A percentile compares a stretch with the other conserved stretches of the same genome.
Conservation (phyloP, 2,888 invertebrate genomes). For the Clanis bilineata region DNA sequence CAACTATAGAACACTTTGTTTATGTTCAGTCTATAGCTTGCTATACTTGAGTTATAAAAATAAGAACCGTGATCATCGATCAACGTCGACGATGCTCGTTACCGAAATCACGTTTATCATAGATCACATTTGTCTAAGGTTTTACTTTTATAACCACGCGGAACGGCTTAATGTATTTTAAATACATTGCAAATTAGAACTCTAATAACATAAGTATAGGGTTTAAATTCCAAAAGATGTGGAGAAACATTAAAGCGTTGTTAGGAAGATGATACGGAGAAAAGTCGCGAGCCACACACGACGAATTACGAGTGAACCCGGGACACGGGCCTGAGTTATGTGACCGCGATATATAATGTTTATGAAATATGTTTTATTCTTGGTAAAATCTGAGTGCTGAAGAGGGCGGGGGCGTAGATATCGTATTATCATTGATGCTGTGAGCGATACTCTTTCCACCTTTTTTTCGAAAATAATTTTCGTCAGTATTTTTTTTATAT, state of each 20-base stretch:
- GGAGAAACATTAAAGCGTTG: constrained; percentile 44
- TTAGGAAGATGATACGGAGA: constrained; percentile 53
- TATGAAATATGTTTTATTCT: constrained; percentile 65
- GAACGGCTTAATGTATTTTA: constrained; percentile 34
- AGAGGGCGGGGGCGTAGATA: neutral
- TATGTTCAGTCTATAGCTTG: neutral
- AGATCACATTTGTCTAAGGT: constrained; percentile 79
- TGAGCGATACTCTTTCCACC: no score
- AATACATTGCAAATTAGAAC: neutral
- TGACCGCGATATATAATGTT: constrained; percentile 70
- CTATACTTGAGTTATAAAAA: constrained; percentile 56
- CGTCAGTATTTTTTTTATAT: neutral
- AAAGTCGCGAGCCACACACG: constrained; percentile 79
- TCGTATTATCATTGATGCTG: neutral
- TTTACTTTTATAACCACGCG: constrained; percentile 49
- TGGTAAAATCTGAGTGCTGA: constrained; percentile 41
- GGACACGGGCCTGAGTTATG: constrained; percentile 70
- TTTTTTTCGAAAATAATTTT: no score
- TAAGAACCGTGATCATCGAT: constrained; percentile 68
- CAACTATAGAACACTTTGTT: neutral
- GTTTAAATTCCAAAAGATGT: constrained; percentile 38
- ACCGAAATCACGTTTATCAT: constrained; percentile 80
- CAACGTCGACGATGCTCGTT: constrained; percentile 70
- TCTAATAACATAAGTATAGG: constrained; percentile 23
- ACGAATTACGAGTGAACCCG: constrained; percentile 73